Percentiles rank a stretch among this genome's conserved stretches.
Evolutionary conservation across 2,113 vertebrate genomes (phyloP).

Genomic region (Callopanchax toddi): DNA sequence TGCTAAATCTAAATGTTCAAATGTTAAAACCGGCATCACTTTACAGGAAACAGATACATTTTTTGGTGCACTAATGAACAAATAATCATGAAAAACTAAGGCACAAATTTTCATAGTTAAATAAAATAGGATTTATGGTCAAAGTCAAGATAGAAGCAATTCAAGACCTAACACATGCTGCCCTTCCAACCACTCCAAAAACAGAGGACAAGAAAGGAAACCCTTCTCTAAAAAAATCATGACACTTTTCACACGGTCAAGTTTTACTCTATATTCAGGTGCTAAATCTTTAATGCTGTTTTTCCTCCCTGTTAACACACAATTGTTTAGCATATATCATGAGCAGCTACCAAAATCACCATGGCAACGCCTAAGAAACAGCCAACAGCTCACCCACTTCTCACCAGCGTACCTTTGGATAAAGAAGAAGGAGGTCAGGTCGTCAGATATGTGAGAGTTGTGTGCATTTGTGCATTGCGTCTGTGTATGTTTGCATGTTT

Average conservation of each 20-base stretch:
- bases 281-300: slow-evolving; percentile 22
- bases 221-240: neutral
- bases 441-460: slow-evolving; percentile 47
- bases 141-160: too few species aligned
- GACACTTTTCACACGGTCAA: slow-evolving; percentile 33
- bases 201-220: too few species aligned
- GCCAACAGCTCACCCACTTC: slow-evolving; percentile 9
- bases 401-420: slow-evolving; percentile 18
- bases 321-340: slow-evolving; percentile 57
- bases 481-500: slow-evolving; percentile 1
- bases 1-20: neutral
- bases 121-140: too few species aligned
- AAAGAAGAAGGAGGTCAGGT: slow-evolving; percentile 44
- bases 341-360: slow-evolving; percentile 59
- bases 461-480: slow-evolving; percentile 12
- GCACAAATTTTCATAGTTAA: too few species aligned
- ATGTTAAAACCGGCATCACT: neutral
- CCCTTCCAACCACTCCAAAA: too few species aligned
- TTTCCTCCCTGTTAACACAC: slow-evolving; percentile 60
- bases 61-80: too few species aligned
- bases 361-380: slow-evolving; percentile 53
- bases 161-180: too few species aligned
- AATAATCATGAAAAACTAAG: too few species aligned
- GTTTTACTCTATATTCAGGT: slow-evolving; percentile 17
- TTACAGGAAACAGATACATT: neutral